phyloP scores from a whole-genome alignment of 2,888 invertebrate species.

The Andrena haemorrhoa region DNA sequence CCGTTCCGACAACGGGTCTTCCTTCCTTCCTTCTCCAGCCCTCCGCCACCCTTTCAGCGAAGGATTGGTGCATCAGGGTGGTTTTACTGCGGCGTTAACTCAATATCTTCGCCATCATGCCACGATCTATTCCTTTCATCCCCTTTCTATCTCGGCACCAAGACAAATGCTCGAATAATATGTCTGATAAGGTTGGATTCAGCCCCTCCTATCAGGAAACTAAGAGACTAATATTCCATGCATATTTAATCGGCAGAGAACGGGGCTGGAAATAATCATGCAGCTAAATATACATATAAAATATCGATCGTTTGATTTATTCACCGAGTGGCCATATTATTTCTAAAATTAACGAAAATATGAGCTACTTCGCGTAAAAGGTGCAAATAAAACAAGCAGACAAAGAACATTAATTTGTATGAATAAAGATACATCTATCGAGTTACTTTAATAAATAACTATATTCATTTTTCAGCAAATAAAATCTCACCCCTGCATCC shows the following conservation, averaged over 20 bases:
- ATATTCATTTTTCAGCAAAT: too few relatives aligned
- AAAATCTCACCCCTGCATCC: too few relatives aligned
- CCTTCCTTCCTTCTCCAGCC: slow-evolving; percentile 23
- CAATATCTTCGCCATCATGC: slow-evolving; percentile 76
- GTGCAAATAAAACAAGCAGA: too few relatives aligned
- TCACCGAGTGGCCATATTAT: background rate
- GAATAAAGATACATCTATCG: too few relatives aligned
- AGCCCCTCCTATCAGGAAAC: background rate
- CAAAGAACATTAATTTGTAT: too few relatives aligned
- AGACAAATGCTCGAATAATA: slow-evolving; percentile 59
- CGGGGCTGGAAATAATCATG: slow-evolving; percentile 1
- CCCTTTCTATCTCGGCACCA: slow-evolving; percentile 39
- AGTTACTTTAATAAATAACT: too few relatives aligned
- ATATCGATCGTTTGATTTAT: background rate
- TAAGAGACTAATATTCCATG: slow-evolving; percentile 32
- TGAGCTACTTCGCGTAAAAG: too few relatives aligned
- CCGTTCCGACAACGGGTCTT: slow-evolving; percentile 33
- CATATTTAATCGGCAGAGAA: slow-evolving; percentile 35
- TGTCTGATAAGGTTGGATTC: slow-evolving; percentile 37
- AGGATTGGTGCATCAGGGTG: slow-evolving; percentile 66
- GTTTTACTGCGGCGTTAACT: slow-evolving; percentile 82
- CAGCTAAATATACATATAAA: background rate
- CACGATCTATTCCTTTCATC: slow-evolving; percentile 64
- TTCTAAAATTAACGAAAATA: background rate
- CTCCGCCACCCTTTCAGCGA: slow-evolving; percentile 17